phyloP scores from a whole-genome alignment of 2,113 vertebrate species.

The Elanus axillaris region DNA sequence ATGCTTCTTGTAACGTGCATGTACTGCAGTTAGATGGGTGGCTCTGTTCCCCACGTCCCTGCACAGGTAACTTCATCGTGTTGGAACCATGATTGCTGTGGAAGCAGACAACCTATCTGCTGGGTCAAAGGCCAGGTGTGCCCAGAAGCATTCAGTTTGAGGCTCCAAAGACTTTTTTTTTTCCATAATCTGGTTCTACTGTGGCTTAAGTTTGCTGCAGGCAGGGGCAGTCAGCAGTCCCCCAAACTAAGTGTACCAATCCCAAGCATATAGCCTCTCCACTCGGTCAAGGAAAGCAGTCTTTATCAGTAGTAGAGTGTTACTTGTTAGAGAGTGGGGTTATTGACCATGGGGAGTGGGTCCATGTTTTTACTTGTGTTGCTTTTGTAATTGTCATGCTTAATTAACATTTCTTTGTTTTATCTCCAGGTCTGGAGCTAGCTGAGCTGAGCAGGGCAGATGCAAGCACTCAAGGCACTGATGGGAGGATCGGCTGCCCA shows the following conservation, averaged over 20 bases:
- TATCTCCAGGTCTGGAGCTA: background rate
- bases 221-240: background rate
- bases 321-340: background rate
- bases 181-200: background rate
- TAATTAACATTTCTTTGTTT: background rate
- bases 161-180: background rate
- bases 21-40: background rate
- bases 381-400: background rate
- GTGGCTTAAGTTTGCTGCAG: background rate
- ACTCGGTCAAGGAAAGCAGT: background rate
- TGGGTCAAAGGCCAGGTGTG: background rate
- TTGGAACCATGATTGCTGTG: background rate
- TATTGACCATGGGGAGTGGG: background rate
- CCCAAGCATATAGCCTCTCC: background rate
- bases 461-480: background rate
- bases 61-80: too few relatives aligned
- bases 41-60: background rate
- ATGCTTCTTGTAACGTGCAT: background rate
- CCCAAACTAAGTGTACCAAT: background rate
- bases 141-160: background rate
- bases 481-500: background rate
- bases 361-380: background rate
- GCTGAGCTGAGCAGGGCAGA: background rate
- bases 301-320: background rate
- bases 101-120: too few relatives aligned